Evolutionary conservation across 2,888 invertebrate species (phyloP), one percentile per base, ranked within the genome.

Genomic region (Cantharis rustica): DNA sequence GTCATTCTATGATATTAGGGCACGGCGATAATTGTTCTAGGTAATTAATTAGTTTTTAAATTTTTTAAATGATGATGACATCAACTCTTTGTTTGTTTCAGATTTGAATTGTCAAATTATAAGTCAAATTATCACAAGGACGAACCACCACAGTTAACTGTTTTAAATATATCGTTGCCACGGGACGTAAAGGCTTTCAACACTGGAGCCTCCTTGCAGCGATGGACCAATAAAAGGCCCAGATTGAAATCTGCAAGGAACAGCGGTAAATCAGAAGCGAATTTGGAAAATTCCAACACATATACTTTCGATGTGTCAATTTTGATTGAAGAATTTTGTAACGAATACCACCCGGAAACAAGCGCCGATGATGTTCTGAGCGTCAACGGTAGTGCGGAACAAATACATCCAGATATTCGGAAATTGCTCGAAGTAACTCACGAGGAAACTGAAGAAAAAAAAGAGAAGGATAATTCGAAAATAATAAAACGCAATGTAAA

Each of bases 201-300:
- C 75, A 84, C 86, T 1, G 87, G 87, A 1, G 79, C 84, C 13
- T 87, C 87, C 0, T 75, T 85, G 61, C 83, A 85, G n/a, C 83
- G 83, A 77, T 88, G 88, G 88, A 82, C 85, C 5, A 84, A 84
- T 31, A 88, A 87, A 76, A 81, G 83, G 5, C 84, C 86, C 1
- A 83, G 86, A 31, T 80, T 87, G 47, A 84, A 83, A 80, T 86
- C 86, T 0, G 82, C 80, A 17, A 81, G 80, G 68, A 13, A 20
- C 10, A 75, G 72, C 23, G 62, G 9, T 17, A 73, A 73, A 64
- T 15, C n/a, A 31, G 31, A 63, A 70, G n/a, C 23, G 13, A 69
- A 26, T 15, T n/a, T 16, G 31, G 10, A 70, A 26, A 63, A 71
- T 68, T 63, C 68, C 61, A 71, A 76, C 63, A 66, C 73, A 15